Conservation (phyloP, 2,797 vertebrate genomes). For the Pipistrellus pipistrellus region DNA sequence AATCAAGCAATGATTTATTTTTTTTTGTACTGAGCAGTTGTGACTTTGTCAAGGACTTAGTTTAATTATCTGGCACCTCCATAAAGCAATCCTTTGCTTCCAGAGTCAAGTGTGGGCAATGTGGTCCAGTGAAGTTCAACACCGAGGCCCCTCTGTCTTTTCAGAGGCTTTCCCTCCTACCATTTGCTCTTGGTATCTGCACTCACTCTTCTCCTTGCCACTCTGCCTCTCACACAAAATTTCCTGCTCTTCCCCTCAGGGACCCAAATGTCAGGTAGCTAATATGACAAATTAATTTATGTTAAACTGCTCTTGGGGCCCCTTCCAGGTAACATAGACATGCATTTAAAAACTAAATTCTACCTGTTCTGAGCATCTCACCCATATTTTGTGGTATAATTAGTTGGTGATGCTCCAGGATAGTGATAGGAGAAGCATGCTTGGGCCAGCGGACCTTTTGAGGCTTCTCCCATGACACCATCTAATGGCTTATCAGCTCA, state of each 20-base stretch:
- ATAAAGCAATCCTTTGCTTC: neutral
- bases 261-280: neutral
- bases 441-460: neutral
- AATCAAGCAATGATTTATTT: neutral
- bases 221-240: neutral
- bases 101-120: neutral
- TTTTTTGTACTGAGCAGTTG: neutral
- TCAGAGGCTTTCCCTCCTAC: neutral
- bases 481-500: neutral
- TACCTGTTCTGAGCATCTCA: slow-evolving; percentile 7
- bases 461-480: neutral
- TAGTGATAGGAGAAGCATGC: neutral
- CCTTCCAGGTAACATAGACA: neutral
- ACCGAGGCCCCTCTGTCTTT: neutral
- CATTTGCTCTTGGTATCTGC: neutral
- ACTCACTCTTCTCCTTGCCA: neutral
- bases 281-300: slow-evolving; percentile 35
- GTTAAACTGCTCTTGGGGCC: neutral
- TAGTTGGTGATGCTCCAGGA: neutral
- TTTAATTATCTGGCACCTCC: neutral
- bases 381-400: neutral
- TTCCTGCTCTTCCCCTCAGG: slow-evolving; percentile 7
- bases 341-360: slow-evolving; percentile 1
- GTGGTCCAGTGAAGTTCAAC: neutral
- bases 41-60: neutral